phyloP scores from a whole-genome alignment of 2,888 invertebrate genomes.

The Agonopterix heracliana region DNA sequence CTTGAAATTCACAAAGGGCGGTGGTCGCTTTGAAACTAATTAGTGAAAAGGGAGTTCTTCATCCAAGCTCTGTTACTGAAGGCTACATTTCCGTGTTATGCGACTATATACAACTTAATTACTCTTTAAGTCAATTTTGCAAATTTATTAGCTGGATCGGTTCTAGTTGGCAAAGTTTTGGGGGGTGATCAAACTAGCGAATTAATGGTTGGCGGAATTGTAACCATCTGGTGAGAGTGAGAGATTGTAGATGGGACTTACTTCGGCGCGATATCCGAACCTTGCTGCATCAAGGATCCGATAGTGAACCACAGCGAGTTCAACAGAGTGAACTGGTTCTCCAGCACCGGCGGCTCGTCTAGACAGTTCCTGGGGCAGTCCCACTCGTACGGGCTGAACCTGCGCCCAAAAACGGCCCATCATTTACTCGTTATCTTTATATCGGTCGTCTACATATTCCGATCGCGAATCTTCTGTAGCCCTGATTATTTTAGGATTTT shows the following conservation, averaged over 20 bases:
- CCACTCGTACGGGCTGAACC: constrained; percentile 96
- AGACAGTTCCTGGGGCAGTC: constrained; percentile 91
- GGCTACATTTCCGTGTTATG: constrained; percentile 57
- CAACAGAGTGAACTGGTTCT: constrained; percentile 93
- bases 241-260: constrained; percentile 74
- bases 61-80: constrained; percentile 51
- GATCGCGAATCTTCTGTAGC: background rate
- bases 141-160: too few species aligned
- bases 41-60: constrained; percentile 57
- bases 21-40: constrained; percentile 72
- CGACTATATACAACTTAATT: constrained; percentile 14
- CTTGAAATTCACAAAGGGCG: constrained; percentile 68
- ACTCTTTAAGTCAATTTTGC: background rate
- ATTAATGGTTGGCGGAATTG: constrained; percentile 28
- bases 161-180: background rate
- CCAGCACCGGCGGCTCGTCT: constrained; percentile 88
- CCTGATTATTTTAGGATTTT: too few species aligned
- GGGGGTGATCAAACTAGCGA: background rate
- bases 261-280: constrained; percentile 94
- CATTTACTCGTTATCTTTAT: constrained; percentile 27
- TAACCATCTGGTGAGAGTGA: constrained; percentile 40
- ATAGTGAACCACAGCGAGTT: constrained; percentile 97
- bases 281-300: constrained; percentile 94
- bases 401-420: constrained; percentile 71
- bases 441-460: constrained; percentile 1